Base-by-base conservation (phyloP, 2,113 vertebrate genomes). In the Nibea coibor region DNA sequence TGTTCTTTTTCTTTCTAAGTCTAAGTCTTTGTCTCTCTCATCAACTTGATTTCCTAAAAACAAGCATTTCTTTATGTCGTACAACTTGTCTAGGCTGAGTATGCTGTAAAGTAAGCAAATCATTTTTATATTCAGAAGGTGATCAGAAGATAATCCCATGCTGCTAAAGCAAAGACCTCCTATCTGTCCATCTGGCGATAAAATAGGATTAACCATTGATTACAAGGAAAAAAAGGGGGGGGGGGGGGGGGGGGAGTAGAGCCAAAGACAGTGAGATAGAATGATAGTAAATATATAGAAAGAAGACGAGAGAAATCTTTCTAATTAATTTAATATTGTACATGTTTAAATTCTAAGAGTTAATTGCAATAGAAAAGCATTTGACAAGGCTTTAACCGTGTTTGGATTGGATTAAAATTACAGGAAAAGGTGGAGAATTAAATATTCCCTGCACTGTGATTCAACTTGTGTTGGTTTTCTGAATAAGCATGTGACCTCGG, bases 171-270 rank as follows among this genome's bases (percentile, higher is more conserved):
- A 57, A 53, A 50, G 20, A 67, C 5, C 10, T 35, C n/a, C 19
- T 24, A 77, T 75, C 56, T 26, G 56, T 59, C 84, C 85, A 88
- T 88, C 87, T 89, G 87, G 51, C 65, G 73, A 31, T 63, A 74
- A 83, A 80, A 83, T 66, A 4, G 71, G 83, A 91, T 90, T 88
- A 77, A 84, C 43, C 64, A 51, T 19, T 66, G 48, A 81, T 47
- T 22, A 58, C 42, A 43, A 14, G 4, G 20, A n/a, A 6, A 28
- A 50, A 31, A 6, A 39, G 6, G 0, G 3, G 58, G 64, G 31
- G 20, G 1, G 31, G 22, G n/a, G n/a, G n/a, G n/a, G n/a, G 8
- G 42, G 47, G 39, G 10, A 10, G 19, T 16, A 68, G 19, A 50
- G 42, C 17, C 4, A 45, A 53, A 64, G 10, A 24, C 3, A 47